Evolutionary conservation across 1,140 invertebrate species (phyloP).

Genomic region (Pararge aegeria): DNA sequence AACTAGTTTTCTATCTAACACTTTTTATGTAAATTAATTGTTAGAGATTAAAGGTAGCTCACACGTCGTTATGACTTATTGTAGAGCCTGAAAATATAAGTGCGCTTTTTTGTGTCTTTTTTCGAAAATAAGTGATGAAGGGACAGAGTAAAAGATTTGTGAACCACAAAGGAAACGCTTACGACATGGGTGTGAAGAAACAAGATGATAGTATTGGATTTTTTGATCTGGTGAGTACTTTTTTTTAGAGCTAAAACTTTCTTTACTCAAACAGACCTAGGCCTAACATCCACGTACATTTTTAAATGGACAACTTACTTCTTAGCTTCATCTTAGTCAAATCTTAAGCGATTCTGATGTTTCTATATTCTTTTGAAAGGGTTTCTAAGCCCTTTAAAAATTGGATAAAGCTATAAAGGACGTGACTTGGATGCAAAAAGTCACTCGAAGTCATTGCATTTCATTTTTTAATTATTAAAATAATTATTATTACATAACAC

Average conservation of each 20-base stretch:
- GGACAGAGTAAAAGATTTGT: conserved; percentile 40
- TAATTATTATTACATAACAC: too few relatives aligned
- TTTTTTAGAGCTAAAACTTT: conserved; percentile 2
- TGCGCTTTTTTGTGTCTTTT: conserved; percentile 8
- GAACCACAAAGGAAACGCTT: conserved; percentile 39
- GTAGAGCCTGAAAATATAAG: background rate
- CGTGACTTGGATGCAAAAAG: too few relatives aligned
- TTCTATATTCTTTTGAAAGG: too few relatives aligned
- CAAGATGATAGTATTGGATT: conserved; percentile 34
- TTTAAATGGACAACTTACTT: too few relatives aligned
- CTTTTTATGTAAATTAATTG: background rate
- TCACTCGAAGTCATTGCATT: too few relatives aligned
- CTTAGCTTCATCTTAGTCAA: too few relatives aligned
- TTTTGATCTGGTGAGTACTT: conserved; percentile 37
- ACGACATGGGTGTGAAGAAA: conserved; percentile 34
- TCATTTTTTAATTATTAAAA: too few relatives aligned
- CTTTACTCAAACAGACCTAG: too few relatives aligned
- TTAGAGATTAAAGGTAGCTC: background rate
- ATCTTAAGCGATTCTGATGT: too few relatives aligned
- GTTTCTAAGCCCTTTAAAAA: too few relatives aligned
- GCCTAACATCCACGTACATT: too few relatives aligned
- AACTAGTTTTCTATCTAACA: background rate
- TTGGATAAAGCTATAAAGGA: too few relatives aligned
- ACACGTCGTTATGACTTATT: background rate
- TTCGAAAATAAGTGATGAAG: conserved; percentile 32